These are phyloP conservation scores for Vulpes lagopus DNA, from an alignment of 2,113 vertebrate genomes.

Conservation along the genomic window DNA sequence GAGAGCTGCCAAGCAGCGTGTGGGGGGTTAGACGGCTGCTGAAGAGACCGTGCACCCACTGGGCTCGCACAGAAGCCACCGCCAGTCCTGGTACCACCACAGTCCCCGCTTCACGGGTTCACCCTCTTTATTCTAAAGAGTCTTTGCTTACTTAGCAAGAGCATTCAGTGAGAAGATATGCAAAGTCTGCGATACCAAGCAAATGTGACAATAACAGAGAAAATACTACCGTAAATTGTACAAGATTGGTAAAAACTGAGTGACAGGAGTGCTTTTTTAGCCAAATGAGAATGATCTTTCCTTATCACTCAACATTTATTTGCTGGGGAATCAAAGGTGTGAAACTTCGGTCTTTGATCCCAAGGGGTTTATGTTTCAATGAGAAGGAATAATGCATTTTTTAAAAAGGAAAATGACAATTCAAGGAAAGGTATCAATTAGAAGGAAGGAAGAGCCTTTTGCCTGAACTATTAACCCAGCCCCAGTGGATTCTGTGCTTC, in stretches of 20 bases:
- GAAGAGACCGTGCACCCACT: neutral
- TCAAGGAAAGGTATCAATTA: neutral
- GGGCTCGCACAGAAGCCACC: neutral
- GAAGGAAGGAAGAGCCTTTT: neutral
- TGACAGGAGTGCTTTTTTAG: neutral
- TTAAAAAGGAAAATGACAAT: neutral
- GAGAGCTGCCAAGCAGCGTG: neutral
- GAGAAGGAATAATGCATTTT: neutral
- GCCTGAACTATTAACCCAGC: neutral
- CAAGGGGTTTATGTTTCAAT: neutral
- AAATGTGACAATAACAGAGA: neutral
- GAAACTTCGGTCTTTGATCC: neutral
- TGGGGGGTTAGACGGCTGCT: neutral
- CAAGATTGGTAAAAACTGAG: neutral
- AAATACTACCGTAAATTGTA: neutral
- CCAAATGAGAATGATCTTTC: neutral
- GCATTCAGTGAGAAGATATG: neutral
- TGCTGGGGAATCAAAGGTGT: neutral
- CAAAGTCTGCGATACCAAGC: neutral
- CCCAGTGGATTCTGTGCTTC: neutral
- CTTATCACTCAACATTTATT: neutral
- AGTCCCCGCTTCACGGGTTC: neutral
- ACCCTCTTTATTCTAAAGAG: rapidly evolving
- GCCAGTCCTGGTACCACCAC: rapidly evolving
- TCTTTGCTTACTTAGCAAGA: neutral